These are phyloP conservation scores for Lasioglossum morio DNA, from an alignment of 2,888 invertebrate species.

Conservation along the genomic window DNA sequence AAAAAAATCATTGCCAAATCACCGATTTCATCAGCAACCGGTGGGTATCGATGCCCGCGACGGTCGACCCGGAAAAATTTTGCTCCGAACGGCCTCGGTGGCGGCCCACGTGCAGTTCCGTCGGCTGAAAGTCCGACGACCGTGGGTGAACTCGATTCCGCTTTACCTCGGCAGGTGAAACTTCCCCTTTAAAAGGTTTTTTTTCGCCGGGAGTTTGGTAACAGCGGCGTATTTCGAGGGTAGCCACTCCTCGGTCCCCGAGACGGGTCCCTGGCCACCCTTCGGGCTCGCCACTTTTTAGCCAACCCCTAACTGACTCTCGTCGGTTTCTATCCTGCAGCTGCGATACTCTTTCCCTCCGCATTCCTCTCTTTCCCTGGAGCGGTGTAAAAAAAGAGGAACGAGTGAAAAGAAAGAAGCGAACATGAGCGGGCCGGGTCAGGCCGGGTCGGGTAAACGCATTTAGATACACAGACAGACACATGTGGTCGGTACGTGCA, in stretches of 20 bases:
- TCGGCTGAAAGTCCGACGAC: neutral
- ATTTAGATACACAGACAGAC: constrained; percentile 35
- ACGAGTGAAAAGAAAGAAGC: neutral
- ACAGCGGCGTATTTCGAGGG: constrained; percentile 41
- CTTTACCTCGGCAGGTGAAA: constrained; percentile 24
- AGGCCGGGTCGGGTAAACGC: constrained; percentile 27
- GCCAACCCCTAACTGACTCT: constrained; percentile 35
- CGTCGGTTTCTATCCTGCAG: constrained; percentile 8
- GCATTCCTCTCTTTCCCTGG: neutral
- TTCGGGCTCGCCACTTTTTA: constrained; percentile 34
- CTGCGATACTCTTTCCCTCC: neutral
- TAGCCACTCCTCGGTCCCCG: constrained; percentile 77
- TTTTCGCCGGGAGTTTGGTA: constrained; percentile 41
- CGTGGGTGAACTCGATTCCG: neutral
- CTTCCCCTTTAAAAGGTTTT: constrained; percentile 67
- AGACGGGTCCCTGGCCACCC: constrained; percentile 61
- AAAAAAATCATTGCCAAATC: neutral
- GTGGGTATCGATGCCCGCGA: neutral
- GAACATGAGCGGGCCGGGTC: neutral
- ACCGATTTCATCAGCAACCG: neutral
- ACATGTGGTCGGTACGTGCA: constrained; percentile 48
- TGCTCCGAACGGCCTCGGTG: neutral
- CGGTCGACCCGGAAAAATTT: neutral
- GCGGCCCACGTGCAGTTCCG: constrained; percentile 11
- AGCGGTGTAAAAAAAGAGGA: neutral